Conservation (phyloP, 2,797 vertebrate genomes). For the Hylomyscus alleni region DNA sequence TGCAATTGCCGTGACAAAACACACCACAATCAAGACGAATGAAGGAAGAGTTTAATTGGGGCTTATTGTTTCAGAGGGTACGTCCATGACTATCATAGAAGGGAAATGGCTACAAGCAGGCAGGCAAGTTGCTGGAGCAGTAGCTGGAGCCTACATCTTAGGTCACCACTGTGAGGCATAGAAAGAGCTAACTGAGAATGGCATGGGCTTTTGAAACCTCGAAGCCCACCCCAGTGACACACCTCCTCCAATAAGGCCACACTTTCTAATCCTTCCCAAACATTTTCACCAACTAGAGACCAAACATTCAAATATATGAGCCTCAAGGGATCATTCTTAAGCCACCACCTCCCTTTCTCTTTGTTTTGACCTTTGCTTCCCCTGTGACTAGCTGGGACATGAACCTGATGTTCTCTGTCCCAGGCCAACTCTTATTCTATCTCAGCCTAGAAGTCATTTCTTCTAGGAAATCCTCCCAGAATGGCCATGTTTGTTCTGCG, state of each 20-base stretch:
- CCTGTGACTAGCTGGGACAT: not conserved
- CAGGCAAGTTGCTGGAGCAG: not conserved
- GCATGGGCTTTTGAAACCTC: not conserved
- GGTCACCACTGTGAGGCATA: not conserved
- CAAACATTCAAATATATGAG: not conserved
- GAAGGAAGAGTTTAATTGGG: not conserved
- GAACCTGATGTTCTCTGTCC: not conserved
- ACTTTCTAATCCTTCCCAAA: not conserved
- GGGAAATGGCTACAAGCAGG: not conserved
- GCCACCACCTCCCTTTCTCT: no score
- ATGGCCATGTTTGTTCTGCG: not conserved
- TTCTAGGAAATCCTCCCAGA: constrained; percentile 43
- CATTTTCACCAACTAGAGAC: no score
- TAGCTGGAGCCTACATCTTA: not conserved
- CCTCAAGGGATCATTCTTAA: not conserved
- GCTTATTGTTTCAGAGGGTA: not conserved
- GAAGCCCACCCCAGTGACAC: not conserved
- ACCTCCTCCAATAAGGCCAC: not conserved
- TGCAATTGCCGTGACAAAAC: not conserved
- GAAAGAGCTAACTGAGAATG: not conserved
- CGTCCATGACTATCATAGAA: no score
- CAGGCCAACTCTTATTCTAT: not conserved
- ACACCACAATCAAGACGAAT: not conserved
- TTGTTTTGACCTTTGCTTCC: not conserved
- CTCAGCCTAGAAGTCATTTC: not conserved